Conservation (phyloP, 2,797 vertebrate genomes). For the Enteromius radiatus region DNA sequence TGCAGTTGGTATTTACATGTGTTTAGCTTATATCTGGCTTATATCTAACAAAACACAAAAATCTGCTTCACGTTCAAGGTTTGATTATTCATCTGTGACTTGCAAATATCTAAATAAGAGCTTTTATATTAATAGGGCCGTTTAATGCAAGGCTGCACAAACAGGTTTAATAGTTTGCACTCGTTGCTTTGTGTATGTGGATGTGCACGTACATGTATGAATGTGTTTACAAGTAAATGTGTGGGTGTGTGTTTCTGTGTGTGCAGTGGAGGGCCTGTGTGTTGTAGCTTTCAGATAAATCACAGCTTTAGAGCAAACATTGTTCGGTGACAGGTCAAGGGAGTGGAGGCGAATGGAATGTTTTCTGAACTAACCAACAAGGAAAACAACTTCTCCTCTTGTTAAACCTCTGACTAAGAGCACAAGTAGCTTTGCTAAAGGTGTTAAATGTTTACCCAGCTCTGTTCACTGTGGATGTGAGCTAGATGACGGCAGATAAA, state of each 20-base stretch:
- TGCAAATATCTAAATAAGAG: constrained; percentile 17
- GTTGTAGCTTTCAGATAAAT: constrained; percentile 64
- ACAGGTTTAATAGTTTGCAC: constrained; percentile 42
- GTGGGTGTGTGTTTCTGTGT: constrained; percentile 37
- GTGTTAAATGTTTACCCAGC: constrained; percentile 31
- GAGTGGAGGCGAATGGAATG: constrained; percentile 52
- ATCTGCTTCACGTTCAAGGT: constrained; percentile 11
- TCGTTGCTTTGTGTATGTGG: constrained; percentile 27
- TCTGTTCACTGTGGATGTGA: constrained; percentile 18
- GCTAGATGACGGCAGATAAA: constrained; percentile 23
- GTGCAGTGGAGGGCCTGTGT: constrained; percentile 53
- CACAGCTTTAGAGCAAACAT: constrained; percentile 72
- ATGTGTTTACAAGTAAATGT: constrained; percentile 43
- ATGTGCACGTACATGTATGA: constrained; percentile 48
- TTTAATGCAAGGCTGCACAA: constrained; percentile 39
- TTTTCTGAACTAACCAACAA: constrained; percentile 55
- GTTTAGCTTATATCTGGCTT: constrained; percentile 24
- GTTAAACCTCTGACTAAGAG: constrained; percentile 33
- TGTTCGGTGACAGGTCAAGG: constrained; percentile 69
- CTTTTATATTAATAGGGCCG: constrained; percentile 18
- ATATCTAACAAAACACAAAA: constrained; percentile 26
- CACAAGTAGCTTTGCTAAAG: constrained; percentile 40
- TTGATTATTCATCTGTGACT: constrained; percentile 39
- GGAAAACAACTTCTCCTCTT: constrained; percentile 39
- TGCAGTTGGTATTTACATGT: not conserved